A percentile compares a stretch with the other conserved stretches of the same genome.
phyloP scores from a whole-genome alignment of 2,797 vertebrate species.

The Eupleurogrammus muticus region DNA sequence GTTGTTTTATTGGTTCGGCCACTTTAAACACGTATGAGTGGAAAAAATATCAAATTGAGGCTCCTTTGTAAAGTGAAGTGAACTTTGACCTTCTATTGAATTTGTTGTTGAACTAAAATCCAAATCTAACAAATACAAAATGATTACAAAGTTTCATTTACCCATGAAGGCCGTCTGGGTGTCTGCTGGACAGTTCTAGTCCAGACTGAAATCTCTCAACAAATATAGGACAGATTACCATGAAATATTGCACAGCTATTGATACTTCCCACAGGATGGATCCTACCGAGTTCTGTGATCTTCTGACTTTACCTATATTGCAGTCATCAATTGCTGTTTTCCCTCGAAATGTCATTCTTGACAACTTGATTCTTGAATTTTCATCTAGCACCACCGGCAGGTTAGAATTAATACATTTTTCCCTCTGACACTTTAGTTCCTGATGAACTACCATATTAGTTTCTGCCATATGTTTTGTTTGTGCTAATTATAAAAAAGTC shows the following conservation, averaged over 20 bases:
- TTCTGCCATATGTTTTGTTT: not conserved
- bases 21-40: not conserved
- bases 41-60: not conserved
- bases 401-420: not conserved
- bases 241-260: too few relatives aligned
- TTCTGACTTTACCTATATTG: not conserved
- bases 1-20: constrained; percentile 12
- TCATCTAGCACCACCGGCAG: not conserved
- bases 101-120: not conserved
- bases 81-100: not conserved
- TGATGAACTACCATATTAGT: not conserved
- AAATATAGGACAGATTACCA: too few relatives aligned
- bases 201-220: too few relatives aligned
- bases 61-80: not conserved
- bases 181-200: not conserved
- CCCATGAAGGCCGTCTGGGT: not conserved
- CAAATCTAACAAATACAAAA: not conserved
- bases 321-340: not conserved
- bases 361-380: not conserved
- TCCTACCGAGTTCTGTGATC: not conserved
- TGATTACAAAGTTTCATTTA: not conserved
- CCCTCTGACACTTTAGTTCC: not conserved
- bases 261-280: too few relatives aligned
- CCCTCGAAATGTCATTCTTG: not conserved
- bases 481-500: not conserved